Evolutionary conservation across 2,113 vertebrate genomes (phyloP).

Genomic region (Mustelus asterias): DNA sequence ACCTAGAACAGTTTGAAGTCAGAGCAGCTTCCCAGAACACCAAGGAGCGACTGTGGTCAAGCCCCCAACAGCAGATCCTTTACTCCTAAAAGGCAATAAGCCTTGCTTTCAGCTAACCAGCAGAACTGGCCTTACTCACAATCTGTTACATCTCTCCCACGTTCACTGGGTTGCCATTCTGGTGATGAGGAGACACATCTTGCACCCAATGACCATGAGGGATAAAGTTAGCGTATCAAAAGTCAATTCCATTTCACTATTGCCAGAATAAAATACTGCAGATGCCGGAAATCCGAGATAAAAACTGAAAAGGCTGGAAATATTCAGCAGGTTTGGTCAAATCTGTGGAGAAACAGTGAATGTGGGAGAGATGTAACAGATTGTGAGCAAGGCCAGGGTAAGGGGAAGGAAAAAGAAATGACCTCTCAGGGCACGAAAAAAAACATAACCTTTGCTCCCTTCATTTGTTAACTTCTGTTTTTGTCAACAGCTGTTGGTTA

Average conservation of each 20-base stretch:
- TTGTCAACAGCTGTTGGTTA: background rate
- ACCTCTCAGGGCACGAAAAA: background rate
- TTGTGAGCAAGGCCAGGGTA: background rate
- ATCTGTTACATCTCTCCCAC: too few species aligned
- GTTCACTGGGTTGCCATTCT: background rate
- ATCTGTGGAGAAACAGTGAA: background rate
- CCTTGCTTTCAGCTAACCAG: too few species aligned
- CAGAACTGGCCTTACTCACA: too few species aligned
- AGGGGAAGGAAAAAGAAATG: background rate
- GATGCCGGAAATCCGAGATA: background rate
- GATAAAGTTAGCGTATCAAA: background rate
- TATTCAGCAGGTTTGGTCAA: background rate
- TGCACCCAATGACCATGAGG: background rate
- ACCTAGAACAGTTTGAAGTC: too few species aligned
- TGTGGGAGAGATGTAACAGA: background rate
- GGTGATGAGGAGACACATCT: background rate
- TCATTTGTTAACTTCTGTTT: background rate
- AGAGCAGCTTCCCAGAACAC: too few species aligned
- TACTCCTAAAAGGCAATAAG: too few species aligned
- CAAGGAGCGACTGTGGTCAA: too few species aligned
- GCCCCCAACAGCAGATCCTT: too few species aligned
- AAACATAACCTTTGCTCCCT: background rate
- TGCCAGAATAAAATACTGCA: too few species aligned
- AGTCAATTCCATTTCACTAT: background rate
- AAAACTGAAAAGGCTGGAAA: background rate